Evolutionary conservation across 2,113 vertebrate species (phyloP).

Genomic region (Glaucidium brasilianum): DNA sequence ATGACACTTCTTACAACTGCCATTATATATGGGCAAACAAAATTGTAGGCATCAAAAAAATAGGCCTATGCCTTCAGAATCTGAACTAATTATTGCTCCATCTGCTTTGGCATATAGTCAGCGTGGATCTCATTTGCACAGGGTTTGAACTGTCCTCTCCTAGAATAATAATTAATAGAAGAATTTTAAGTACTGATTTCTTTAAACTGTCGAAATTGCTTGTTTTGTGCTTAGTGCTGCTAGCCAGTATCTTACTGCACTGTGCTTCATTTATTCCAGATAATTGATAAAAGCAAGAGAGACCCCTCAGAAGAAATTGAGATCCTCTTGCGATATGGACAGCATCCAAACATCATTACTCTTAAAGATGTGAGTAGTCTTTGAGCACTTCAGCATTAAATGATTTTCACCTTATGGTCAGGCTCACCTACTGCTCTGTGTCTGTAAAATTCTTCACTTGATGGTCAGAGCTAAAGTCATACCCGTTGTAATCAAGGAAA

Average conservation of each 20-base stretch:
- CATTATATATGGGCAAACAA: background rate
- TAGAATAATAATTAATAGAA: background rate
- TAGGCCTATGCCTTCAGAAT: background rate
- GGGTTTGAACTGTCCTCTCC: background rate
- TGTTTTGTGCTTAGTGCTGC: background rate
- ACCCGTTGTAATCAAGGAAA: background rate
- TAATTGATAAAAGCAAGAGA: slow-evolving; percentile 88
- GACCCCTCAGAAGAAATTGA: slow-evolving; percentile 96
- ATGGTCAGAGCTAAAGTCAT: background rate
- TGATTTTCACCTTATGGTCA: background rate
- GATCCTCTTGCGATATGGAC: slow-evolving; percentile 92
- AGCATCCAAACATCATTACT: slow-evolving; percentile 93
- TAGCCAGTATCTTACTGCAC: background rate
- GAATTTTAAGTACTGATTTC: background rate
- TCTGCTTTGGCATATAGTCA: background rate
- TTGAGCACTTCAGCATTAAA: background rate
- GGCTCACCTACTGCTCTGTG: background rate
- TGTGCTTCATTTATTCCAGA: slow-evolving; percentile 71
- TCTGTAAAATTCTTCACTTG: background rate
- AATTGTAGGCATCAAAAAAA: background rate
- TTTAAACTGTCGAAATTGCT: background rate
- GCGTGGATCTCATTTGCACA: background rate
- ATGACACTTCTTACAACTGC: background rate
- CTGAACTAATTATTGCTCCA: background rate
- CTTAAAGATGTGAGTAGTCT: slow-evolving; percentile 89